These are phyloP conservation scores for Trigoniulus corallinus DNA, from an alignment of 1,140 invertebrate genomes.

Conservation along the genomic window DNA sequence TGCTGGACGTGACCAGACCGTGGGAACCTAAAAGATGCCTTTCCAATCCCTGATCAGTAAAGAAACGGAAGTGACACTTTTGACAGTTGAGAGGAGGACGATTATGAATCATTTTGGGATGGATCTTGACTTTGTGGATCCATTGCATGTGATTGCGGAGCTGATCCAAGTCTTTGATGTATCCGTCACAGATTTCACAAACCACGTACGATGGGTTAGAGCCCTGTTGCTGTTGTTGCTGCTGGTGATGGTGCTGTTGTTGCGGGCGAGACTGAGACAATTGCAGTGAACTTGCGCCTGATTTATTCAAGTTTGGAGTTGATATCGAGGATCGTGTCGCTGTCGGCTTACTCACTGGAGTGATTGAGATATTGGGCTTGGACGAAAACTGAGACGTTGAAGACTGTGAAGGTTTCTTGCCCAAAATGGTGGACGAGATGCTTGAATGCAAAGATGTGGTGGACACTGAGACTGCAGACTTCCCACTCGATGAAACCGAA, in stretches of 20 bases:
- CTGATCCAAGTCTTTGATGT: conserved; percentile 85
- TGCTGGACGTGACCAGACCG: conserved; percentile 82
- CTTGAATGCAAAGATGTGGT: too few relatives aligned
- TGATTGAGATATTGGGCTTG: conserved; percentile 73
- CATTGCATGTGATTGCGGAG: conserved; percentile 86
- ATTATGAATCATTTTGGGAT: conserved; percentile 91
- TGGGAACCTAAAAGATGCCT: conserved; percentile 82
- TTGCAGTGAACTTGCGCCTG: conserved; percentile 9
- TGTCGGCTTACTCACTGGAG: conserved; percentile 49
- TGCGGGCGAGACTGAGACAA: conserved; percentile 24
- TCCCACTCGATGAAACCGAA: not conserved
- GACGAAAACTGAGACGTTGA: too few relatives aligned
- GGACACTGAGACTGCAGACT: not conserved
- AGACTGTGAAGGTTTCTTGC: not conserved
- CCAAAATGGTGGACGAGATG: too few relatives aligned
- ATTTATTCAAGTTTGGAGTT: too few relatives aligned
- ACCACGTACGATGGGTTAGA: conserved; percentile 69
- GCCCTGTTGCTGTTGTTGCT: not conserved
- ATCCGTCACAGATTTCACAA: conserved; percentile 88
- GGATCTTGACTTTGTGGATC: conserved; percentile 92
- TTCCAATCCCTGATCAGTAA: conserved; percentile 73
- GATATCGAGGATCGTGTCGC: conserved; percentile 18
- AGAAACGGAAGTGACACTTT: conserved; percentile 81
- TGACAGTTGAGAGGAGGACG: conserved; percentile 85
- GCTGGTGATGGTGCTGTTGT: conserved; percentile 6